Evolutionary conservation across 2,797 vertebrate genomes (phyloP).

Genomic region (Muraenolepis orangiensis): DNA sequence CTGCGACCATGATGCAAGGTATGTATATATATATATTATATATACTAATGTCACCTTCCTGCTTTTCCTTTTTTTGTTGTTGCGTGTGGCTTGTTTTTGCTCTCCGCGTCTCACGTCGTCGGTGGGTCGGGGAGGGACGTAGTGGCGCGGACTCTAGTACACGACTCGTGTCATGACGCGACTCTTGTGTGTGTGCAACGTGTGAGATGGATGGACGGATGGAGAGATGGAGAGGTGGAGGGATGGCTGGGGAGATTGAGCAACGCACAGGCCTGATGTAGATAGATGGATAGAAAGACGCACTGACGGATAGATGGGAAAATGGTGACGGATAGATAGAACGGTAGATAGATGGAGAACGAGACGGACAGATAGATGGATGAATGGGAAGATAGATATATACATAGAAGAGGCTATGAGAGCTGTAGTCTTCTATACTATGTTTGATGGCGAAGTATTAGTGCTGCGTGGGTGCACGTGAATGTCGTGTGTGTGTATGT

Average conservation of each 20-base stretch:
- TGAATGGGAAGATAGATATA: background rate
- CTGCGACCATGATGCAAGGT: slow-evolving; percentile 83
- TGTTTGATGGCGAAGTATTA: background rate
- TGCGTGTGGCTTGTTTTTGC: slow-evolving; percentile 34
- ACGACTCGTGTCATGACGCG: no score
- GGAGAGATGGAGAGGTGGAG: no score
- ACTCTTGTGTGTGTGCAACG: no score
- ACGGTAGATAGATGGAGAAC: background rate
- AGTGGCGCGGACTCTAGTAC: background rate
- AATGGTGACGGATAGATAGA: background rate
- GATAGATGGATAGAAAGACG: background rate
- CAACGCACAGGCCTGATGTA: background rate
- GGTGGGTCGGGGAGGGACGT: background rate
- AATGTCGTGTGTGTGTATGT: background rate
- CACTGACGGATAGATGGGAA: background rate
- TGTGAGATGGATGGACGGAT: background rate
- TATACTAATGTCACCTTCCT: slow-evolving; percentile 17
- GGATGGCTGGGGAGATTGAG: background rate
- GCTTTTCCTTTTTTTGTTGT: background rate
- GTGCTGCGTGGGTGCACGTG: background rate
- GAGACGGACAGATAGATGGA: background rate
- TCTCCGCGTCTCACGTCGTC: slow-evolving; percentile 34
- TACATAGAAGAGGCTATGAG: background rate
- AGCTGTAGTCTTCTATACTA: background rate
- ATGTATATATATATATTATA: no score